Percentiles rank a stretch among this genome's conserved stretches.
Evolutionary conservation across 2,888 invertebrate species (phyloP).

Genomic region (Lucinisca nassula): DNA sequence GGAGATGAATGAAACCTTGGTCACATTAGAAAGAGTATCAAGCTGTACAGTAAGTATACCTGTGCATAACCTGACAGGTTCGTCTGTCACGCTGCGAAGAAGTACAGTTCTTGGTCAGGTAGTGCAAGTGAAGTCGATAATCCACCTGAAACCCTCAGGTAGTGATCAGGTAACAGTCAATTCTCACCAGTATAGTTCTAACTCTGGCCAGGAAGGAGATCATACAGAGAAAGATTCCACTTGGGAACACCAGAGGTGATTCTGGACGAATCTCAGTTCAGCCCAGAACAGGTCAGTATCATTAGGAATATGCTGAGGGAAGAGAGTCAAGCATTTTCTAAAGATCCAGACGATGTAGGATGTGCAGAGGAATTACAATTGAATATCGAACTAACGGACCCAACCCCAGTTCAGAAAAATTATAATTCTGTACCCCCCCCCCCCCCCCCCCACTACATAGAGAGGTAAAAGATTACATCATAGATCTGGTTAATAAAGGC

Average conservation of each 20-base stretch:
- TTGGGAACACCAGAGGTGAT: slow-evolving; percentile 39
- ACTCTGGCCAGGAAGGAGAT: not conserved
- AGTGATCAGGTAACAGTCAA: not conserved
- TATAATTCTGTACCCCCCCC: slow-evolving; percentile 65
- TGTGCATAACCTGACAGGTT: not conserved
- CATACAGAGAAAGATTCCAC: not conserved
- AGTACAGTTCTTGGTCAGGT: not conserved
- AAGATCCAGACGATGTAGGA: slow-evolving; percentile 60
- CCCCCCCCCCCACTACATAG: slow-evolving; percentile 54
- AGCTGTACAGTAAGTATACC: slow-evolving; percentile 5
- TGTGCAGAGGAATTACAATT: slow-evolving; percentile 48
- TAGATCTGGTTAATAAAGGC: slow-evolving; percentile 31
- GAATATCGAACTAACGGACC: slow-evolving; percentile 57
- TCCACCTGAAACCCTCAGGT: slow-evolving; percentile 1
- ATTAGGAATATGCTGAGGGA: slow-evolving; percentile 60
- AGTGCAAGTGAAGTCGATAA: slow-evolving; percentile 17
- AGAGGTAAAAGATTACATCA: slow-evolving; percentile 69
- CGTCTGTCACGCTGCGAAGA: not conserved
- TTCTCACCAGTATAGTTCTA: not conserved
- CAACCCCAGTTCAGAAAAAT: slow-evolving; percentile 48
- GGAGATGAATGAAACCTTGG: slow-evolving; percentile 4
- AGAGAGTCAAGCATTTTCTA: slow-evolving; percentile 55
- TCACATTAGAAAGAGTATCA: slow-evolving; percentile 5
- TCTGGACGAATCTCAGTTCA: not conserved
- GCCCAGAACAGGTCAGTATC: slow-evolving; percentile 37